Evolutionary conservation across 1,140 invertebrate genomes (phyloP), one percentile per base, ranked within the genome.

Genomic region (Colletes latitarsis): DNA sequence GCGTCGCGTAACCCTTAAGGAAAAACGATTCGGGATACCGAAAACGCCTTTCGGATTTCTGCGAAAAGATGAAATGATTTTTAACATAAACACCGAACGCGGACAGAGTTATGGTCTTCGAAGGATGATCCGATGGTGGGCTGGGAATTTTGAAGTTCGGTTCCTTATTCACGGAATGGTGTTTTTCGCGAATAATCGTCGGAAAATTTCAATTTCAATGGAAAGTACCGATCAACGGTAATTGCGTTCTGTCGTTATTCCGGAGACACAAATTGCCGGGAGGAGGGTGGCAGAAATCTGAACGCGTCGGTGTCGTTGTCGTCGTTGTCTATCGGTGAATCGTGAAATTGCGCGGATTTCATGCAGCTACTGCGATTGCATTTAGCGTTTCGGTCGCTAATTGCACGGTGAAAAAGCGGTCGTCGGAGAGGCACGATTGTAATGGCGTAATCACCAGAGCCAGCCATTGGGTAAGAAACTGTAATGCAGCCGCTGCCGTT

Each of bases 361-460:
- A 63, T 66, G 63, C 68, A 84, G 52, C 69, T 43, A 77, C 83
- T 63, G 21, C 73, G 73, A 81, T 81, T 85, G 69, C 84, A 64
- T 82, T 81, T 74, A 66, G 55, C 74, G 78, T 81, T 84, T 85
- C 69, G 78, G 69, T 57, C 82, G 77, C 82, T 85, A 85, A 85
- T 85, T 85, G 82, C 62, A 85, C 78, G 64, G 75, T 57, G 77
- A 85, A 85, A 76, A 85, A 81, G 82, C 69, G 72, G 77, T 52
- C 57, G 73, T 77, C 78, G 72, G 82, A 57, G 82, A 85, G 69
- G 46, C 69, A 68, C 82, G 82, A 85, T 85, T 85, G 84, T 70
- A 85, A 73, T 85, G 82, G 78, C 84, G 84, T 80, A 85, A 85
- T 85, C 72, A 64, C 62, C 15, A 55, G 77, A 41, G 30, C 70